Evolutionary conservation across 1,140 invertebrate genomes (phyloP), one percentile per base, ranked within the genome.

Genomic region (Scaptomyza pallida): DNA sequence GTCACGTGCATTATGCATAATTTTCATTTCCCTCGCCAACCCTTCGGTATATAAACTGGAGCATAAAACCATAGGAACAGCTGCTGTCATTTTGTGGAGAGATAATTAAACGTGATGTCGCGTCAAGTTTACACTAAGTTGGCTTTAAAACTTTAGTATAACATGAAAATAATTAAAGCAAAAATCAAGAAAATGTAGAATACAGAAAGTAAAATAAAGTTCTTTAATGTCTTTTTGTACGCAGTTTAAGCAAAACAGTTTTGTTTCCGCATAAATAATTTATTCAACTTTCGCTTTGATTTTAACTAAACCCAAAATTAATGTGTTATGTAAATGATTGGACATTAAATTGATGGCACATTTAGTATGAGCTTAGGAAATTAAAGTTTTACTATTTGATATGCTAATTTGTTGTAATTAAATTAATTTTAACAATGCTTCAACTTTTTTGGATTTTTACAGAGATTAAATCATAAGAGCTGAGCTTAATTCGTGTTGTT

Each of bases 1-100:
- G 78, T 83, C 81, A 83, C 80, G 80, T 83, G 81, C 81, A 63
- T 65, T 43, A 52, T 70, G 81, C 81, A 85, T 85, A 86, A 80
- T 61, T 85, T 56, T 80, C 50, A 55, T 45, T 17, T 16, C 48
- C 23, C 21, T 12, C 8, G 10, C 12, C 40, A 59, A 35, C 5
- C 5, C 23, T 21, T 26, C 6, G 6, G 3, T 35, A 35, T 35
- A 1, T 3, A 35, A 17, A 5, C 21, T 47, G 65, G 56, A 59
- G 62, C 51, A 72, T 13, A 64, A 70, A 67, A 43, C 55, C 45
- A 26, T 35, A 54, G 59, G 44, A 69, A 65, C 79, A 80, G 78
- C 81, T 76, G 78, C 60, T 55, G 41, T 67, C 67, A 72, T 48
- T 79, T 72, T 63, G 60, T 52, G 64, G 60, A 73, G 62, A 74